Conservation (phyloP, 2,888 invertebrate genomes). For the Biston betularia region DNA sequence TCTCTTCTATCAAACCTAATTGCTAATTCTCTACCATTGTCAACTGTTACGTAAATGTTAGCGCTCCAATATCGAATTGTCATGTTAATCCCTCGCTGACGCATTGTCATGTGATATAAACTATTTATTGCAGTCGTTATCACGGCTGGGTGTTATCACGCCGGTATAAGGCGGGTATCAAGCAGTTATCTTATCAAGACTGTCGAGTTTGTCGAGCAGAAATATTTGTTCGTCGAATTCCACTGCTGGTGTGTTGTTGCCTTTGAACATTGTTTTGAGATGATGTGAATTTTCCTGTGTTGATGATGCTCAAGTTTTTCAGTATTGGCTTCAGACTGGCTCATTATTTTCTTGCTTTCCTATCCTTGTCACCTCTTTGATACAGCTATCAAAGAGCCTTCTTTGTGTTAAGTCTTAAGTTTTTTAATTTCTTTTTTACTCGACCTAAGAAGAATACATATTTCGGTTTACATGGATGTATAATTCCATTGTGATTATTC, state of each 20-base stretch:
- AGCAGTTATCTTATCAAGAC: slow-evolving; percentile 50
- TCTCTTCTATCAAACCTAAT: background rate
- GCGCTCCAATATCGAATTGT: slow-evolving; percentile 32
- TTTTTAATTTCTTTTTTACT: background rate
- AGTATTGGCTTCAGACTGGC: no score
- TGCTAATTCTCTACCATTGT: slow-evolving; percentile 4
- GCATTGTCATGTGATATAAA: slow-evolving; percentile 57
- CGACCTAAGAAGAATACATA: background rate
- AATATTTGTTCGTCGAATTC: slow-evolving; percentile 70
- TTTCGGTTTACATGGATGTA: slow-evolving; percentile 14
- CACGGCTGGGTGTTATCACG: slow-evolving; percentile 46
- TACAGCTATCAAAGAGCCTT: no score
- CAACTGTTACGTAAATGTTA: slow-evolving; percentile 25
- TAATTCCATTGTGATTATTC: slow-evolving; percentile 27
- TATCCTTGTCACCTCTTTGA: no score
- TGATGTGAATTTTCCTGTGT: slow-evolving; percentile 49
- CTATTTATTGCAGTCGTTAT: slow-evolving; percentile 54
- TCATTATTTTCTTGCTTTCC: no score
- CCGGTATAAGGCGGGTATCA: slow-evolving; percentile 46
- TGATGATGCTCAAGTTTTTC: slow-evolving; percentile 1
- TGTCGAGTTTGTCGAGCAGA: slow-evolving; percentile 55
- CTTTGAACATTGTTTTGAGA: slow-evolving; percentile 55
- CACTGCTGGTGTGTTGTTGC: slow-evolving; percentile 52
- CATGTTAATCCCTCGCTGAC: slow-evolving; percentile 50
- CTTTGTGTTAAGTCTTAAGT: no score